Conservation (phyloP, 2,888 invertebrate species). For the Philereme vetulata region DNA sequence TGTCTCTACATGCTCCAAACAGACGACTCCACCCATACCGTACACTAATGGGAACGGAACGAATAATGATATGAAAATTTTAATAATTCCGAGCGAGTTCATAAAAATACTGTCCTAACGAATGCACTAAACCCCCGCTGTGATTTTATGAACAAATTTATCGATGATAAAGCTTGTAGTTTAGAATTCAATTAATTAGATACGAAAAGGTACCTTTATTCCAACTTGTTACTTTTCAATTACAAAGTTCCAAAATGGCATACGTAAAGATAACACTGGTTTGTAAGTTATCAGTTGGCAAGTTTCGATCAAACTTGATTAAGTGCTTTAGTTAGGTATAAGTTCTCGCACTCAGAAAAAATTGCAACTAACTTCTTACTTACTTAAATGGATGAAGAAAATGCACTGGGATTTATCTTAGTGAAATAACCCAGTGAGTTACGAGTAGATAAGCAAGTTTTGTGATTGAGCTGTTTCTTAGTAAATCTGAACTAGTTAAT, state of each 20-base stretch:
- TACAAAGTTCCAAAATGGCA: constrained; percentile 27
- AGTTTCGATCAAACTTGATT: constrained; percentile 51
- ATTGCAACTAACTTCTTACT: constrained; percentile 54
- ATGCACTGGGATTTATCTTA: constrained; percentile 45
- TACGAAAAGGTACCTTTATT: constrained; percentile 41
- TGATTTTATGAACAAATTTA: constrained; percentile 75
- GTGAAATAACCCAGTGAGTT: constrained; percentile 38
- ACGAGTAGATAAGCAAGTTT: constrained; percentile 19
- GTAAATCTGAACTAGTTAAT: constrained; percentile 5
- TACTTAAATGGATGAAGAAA: constrained; percentile 47
- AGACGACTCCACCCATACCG: constrained; percentile 35
- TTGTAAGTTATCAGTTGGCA: constrained; percentile 42
- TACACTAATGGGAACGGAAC: constrained; percentile 65
- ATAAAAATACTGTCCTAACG: constrained; percentile 79
- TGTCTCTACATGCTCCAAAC: constrained; percentile 45
- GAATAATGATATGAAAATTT: constrained; percentile 74
- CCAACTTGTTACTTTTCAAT: constrained; percentile 33
- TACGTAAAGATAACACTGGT: constrained; percentile 24
- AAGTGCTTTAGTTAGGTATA: constrained; percentile 51
- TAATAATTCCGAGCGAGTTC: constrained; percentile 76
- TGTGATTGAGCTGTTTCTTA: constrained; percentile 13
- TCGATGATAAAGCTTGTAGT: constrained; percentile 59
- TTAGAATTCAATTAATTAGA: constrained; percentile 52
- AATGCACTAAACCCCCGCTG: constrained; percentile 72
- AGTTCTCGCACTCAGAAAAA: constrained; percentile 47